Evolutionary conservation across 1,140 invertebrate species (phyloP), one percentile per base, ranked within the genome.

Genomic region (Conus betulinus): DNA sequence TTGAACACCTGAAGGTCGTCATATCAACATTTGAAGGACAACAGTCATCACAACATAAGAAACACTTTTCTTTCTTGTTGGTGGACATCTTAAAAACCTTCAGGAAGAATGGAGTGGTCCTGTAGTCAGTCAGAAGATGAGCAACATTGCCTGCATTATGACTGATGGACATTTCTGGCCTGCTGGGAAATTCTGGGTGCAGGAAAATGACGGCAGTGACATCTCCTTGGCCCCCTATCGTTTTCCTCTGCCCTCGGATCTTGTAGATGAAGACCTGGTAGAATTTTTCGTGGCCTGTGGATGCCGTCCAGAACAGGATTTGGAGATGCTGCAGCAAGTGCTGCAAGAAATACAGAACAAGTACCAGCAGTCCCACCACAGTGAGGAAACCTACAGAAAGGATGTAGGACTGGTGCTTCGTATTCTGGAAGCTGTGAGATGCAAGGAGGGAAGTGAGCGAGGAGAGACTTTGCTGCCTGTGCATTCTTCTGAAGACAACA

Each of bases 161-260:
- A 27, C 53, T 13, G 82, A 60, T n/a, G 82, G 82, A n/a, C n/a
- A n/a, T 39, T 84, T 84, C 57, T 25, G 57, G 53, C 55, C 3
- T 25, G 52, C 82, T 13, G 7, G 23, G 25, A 20, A 84, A 27
- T 63, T 84, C 57, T 84, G 82, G 82, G 82, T 39, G 27, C 3
- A 67, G 57, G 82, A 60, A 10, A 53, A 84, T 20, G 82, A 60
- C 57, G 39, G 55, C 11, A 39, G 53, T 27, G 90, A 84, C 74
- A 76, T 89, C 57, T n/a, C 87, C 67, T 57, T 92, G 11, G 57
- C 57, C 25, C 91, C 91, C 23, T 89, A 91, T 78, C 57, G 91
- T 27, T 90, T 88, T 79, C 63, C 55, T 2, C 78, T 92, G 39
- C 89, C 90, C 83, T 20, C 15, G 17, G 63, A 85, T 67, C 51